Evolutionary conservation across 1,140 invertebrate genomes (phyloP), one percentile per base, ranked within the genome.

Genomic region (Leptinotarsa defecta): DNA sequence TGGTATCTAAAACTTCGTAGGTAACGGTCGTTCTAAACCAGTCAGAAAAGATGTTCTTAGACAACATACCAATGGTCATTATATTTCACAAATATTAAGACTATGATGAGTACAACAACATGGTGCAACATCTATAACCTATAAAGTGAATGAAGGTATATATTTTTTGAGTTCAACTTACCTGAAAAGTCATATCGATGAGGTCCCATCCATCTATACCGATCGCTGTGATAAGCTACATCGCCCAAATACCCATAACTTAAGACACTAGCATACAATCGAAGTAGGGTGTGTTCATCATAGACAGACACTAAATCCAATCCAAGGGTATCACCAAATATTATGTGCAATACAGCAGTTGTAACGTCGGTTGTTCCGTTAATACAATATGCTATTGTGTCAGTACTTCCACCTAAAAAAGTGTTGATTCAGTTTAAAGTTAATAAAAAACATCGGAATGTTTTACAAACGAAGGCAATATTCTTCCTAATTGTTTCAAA

Each of bases 221-320:
- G 91, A 81, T 97, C 96, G 82, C 94, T 96, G 77, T 95, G 92
- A 72, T 89, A 88, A 2, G 96, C 88, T 27, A 95, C 91, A 86
- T 97, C 95, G 3, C 96, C 96, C 78, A 97, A 89, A 84, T 94
- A 96, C 13, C 95, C 95, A 85, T 97, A 97, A 72, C 93, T 94
- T 15, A 96, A 87, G 71, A 96, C 91, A 76, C 94, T 94, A 13
- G 94, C 92, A 80, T 92, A 94, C 78, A 94, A 91, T 73, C 92
- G 87, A 8, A 95, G 81, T 20, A 96, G 86, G 13, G 86, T 85
- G 11, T 88, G 86, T 73, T 90, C 88, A 80, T 89, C 90, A 85
- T 94, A 92, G 20, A 96, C 90, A 68, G 93, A 93, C 68, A 92
- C 93, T 57, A 95, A 88, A 86, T 96, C 95, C 61, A 95, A 85